Evolutionary conservation across 1,140 invertebrate genomes (phyloP), one percentile per base, ranked within the genome.

Genomic region (Trachymyrmex septentrionalis): DNA sequence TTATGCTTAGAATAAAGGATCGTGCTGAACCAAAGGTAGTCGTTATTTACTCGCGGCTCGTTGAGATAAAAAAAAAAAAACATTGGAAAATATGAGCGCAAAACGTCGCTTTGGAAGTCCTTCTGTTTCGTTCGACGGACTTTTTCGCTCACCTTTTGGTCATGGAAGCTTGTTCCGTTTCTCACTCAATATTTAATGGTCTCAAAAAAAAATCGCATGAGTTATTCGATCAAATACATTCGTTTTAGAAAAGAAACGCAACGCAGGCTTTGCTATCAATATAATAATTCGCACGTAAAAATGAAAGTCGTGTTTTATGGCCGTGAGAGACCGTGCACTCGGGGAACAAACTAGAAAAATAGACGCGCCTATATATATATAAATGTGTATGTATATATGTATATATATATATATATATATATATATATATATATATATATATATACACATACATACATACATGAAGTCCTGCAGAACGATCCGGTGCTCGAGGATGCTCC

Each of bases 1-100:
- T 92, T 89, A n/a, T n/a, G 86, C 90, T 93, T 88, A 93, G 66
- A 92, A 73, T 91, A 91, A 88, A 69, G 81, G 72, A 63, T 71
- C 73, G 34, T 57, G 30, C 82, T 57, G 44, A 63, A 76, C 73
- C 85, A 78, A 87, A 78, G 86, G 55, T 84, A 75, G n/a, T 61
- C 48, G 48, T 38, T 27, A 57, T 75, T 61, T 61, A 38, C 38
- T 61, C 80, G 67, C 80, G 69, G 50, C 24, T 61, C 44, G 80
- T 75, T 64, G 24, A 50, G 76, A 78, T 50, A 64, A 61, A 73
- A 80, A 86, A n/a, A n/a, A n/a, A 16, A 55, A 34, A 69, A 67
- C 10, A 7, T 66, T 66, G 66, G 27, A 64, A 71, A 64, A 71
- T n/a, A 71, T n/a, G 24, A 9, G 5, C 59, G 24, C 48, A 27